Conservation (phyloP, 2,888 invertebrate genomes). For the Pachydiplax longipennis region DNA sequence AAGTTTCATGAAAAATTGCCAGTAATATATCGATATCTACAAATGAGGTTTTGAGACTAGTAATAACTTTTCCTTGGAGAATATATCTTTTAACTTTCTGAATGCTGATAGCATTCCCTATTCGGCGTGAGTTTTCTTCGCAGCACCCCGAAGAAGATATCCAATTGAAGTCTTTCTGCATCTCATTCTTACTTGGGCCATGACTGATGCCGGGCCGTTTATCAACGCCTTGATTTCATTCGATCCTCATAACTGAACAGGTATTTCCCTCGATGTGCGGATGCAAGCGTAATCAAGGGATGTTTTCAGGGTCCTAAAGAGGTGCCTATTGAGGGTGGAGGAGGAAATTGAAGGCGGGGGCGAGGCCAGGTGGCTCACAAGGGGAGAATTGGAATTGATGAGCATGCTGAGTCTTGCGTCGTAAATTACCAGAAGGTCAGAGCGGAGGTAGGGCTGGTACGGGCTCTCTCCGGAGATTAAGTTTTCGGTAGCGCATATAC, state of each 20-base stretch:
- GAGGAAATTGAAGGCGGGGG: background rate
- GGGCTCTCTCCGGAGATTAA: background rate
- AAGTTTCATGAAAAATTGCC: too few species aligned
- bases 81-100: too few species aligned
- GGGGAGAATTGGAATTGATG: slow-evolving; percentile 35
- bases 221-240: background rate
- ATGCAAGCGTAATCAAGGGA: background rate
- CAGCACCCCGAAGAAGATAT: too few species aligned
- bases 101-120: too few species aligned
- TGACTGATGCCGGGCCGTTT: too few species aligned
- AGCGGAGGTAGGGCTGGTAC: background rate
- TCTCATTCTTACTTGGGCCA: too few species aligned
- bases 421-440: background rate
- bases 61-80: too few species aligned
- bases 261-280: background rate
- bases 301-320: background rate
- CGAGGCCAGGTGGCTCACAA: background rate
- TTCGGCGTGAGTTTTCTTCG: too few species aligned
- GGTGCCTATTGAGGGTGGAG: background rate
- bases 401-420: background rate
- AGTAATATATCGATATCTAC: too few species aligned
- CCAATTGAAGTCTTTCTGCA: too few species aligned
- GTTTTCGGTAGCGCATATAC: background rate
- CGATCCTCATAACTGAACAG: background rate
- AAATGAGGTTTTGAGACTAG: too few species aligned